Percentiles rank a stretch among this genome's conserved stretches.
Conservation (phyloP, 2,113 vertebrate species). For the Datnioides undecimradiatus region DNA sequence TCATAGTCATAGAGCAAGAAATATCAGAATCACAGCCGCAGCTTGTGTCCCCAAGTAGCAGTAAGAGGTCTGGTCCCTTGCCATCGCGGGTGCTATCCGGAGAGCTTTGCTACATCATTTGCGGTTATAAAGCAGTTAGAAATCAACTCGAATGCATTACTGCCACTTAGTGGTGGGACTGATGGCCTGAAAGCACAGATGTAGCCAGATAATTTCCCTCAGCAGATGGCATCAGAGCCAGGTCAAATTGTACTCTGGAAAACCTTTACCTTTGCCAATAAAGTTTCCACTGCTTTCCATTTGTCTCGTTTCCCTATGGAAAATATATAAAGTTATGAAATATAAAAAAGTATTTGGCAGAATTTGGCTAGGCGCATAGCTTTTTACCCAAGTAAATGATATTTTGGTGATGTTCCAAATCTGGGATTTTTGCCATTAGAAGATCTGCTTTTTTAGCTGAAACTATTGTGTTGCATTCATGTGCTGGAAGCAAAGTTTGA, state of each 20-base stretch:
- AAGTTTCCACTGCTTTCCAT: conserved; percentile 18
- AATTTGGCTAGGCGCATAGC: background rate
- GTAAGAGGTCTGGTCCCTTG: conserved; percentile 52
- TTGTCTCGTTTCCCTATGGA: background rate
- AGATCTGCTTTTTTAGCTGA: background rate
- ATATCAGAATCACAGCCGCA: conserved; percentile 38
- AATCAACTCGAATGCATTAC: conserved; percentile 58
- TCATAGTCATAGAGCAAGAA: conserved; percentile 41
- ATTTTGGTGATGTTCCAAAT: conserved; percentile 30
- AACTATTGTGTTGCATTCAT: conserved; percentile 17
- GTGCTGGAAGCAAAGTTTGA: background rate
- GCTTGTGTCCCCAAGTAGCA: conserved; percentile 47
- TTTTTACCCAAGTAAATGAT: conserved; percentile 21
- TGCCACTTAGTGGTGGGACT: conserved; percentile 64
- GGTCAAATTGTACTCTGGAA: conserved; percentile 45
- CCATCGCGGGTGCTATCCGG: conserved; percentile 55
- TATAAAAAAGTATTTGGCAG: conserved; percentile 6
- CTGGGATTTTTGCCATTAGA: conserved; percentile 18
- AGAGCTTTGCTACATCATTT: conserved; percentile 46
- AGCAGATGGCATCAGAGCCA: conserved; percentile 55
- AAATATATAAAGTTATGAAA: conserved; percentile 14
- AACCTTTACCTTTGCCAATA: conserved; percentile 19
- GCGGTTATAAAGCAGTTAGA: conserved; percentile 65
- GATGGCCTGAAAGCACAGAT: conserved; percentile 48
- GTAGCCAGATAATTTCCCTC: conserved; percentile 52